Evolutionary conservation across 2,888 invertebrate species (phyloP).

Genomic region (Liodrosophila aerea): DNA sequence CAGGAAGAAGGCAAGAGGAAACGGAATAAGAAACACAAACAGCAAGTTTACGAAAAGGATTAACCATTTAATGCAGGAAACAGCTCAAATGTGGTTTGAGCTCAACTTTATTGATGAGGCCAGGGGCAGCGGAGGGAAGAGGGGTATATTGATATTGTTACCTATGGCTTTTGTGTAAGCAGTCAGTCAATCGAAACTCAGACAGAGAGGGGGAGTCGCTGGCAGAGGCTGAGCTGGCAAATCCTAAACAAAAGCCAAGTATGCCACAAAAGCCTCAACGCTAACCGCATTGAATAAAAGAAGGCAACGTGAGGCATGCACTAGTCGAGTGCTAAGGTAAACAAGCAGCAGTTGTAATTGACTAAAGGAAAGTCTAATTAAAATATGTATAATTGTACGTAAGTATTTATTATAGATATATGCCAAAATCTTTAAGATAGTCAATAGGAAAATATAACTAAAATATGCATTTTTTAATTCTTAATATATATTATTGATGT

Average conservation of each 20-base stretch:
- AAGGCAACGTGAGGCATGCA: conserved; percentile 11
- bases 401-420: too few relatives aligned
- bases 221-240: conserved; percentile 52
- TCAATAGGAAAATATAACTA: conserved; percentile 26
- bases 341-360: too few relatives aligned
- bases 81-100: conserved; percentile 35
- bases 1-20: conserved; percentile 6
- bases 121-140: background rate
- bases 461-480: conserved; percentile 4
- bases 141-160: conserved; percentile 55
- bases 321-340: too few relatives aligned
- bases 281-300: conserved; percentile 57
- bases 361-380: too few relatives aligned
- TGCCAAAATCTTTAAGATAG: too few relatives aligned
- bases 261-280: conserved; percentile 54
- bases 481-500: too few relatives aligned
- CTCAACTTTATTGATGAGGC: conserved; percentile 38
- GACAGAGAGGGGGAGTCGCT: too few relatives aligned
- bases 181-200: conserved; percentile 15
- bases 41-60: conserved; percentile 55
- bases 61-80: conserved; percentile 47
- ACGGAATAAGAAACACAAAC: background rate
- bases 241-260: conserved; percentile 70
- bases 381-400: too few relatives aligned
- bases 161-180: conserved; percentile 42